These are phyloP conservation scores for Ammospiza nelsoni DNA, from an alignment of 2,113 vertebrate species.

Conservation along the genomic window DNA sequence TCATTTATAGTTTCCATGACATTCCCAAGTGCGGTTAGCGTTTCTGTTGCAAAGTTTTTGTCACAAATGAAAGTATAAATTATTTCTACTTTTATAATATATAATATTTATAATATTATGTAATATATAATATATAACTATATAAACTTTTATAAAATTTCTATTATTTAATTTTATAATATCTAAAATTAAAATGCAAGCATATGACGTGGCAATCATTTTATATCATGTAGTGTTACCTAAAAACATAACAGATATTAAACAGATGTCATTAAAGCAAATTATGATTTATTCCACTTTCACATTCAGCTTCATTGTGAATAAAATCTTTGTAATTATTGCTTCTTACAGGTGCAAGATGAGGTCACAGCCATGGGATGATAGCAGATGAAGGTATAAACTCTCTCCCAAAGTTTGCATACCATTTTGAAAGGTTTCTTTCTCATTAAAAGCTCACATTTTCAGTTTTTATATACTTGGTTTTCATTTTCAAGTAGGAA, in stretches of 20 bases:
- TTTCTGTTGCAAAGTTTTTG: not conserved
- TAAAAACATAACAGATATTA: not conserved
- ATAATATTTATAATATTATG: too few relatives aligned
- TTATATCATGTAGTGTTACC: not conserved
- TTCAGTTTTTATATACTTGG: not conserved
- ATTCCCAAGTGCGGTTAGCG: not conserved
- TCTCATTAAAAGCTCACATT: not conserved
- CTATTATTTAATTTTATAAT: too few relatives aligned
- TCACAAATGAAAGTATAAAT: not conserved
- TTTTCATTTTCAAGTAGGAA: not conserved
- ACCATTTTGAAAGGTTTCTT: not conserved
- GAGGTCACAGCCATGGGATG: not conserved
- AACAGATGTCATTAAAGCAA: not conserved
- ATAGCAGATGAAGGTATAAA: not conserved
- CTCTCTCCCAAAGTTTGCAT: not conserved
- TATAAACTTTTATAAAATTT: too few relatives aligned
- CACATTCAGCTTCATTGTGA: not conserved
- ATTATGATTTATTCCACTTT: not conserved
- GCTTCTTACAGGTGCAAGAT: not conserved
- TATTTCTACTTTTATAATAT: not conserved
- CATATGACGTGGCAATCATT: not conserved
- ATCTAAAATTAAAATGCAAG: not conserved
- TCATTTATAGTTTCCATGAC: not conserved
- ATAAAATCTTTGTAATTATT: not conserved
- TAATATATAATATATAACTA: too few relatives aligned